phyloP scores from a whole-genome alignment of 30 jellyfish, hydroid and myxozoan species.

The Pelagia noctiluca region DNA sequence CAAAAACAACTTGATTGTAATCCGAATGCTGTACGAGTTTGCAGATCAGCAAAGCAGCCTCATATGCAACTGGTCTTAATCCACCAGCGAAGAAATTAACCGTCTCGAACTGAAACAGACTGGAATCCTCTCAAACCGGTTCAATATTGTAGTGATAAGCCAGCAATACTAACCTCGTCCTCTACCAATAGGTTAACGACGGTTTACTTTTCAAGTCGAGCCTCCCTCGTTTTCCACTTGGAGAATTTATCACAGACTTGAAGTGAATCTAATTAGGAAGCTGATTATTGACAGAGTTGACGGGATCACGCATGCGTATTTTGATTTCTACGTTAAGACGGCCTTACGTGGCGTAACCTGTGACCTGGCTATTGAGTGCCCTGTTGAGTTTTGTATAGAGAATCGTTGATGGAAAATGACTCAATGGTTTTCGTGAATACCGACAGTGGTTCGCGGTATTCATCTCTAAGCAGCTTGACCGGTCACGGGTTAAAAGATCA shows the following conservation, averaged over 20 bases:
- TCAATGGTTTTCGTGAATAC: conserved; percentile 63
- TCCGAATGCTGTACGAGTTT: background rate
- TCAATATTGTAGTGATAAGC: conserved; percentile 20
- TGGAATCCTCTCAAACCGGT: no score
- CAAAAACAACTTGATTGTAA: background rate
- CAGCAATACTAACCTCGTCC: conserved; percentile 29
- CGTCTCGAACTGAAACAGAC: no score
- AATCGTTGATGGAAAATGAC: conserved; percentile 75
- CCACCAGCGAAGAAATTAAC: conserved; percentile 74
- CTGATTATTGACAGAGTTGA: conserved; percentile 59
- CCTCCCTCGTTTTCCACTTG: conserved; percentile 19
- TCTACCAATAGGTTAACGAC: background rate
- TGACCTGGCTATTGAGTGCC: conserved; percentile 56
- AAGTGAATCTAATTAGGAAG: conserved; percentile 72
- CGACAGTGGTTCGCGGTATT: conserved; percentile 20
- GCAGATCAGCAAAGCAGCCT: conserved; percentile 20
- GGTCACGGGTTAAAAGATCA: conserved; percentile 58
- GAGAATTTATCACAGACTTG: conserved; percentile 59
- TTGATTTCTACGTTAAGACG: conserved; percentile 54
- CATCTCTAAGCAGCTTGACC: conserved; percentile 55
- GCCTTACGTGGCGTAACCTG: conserved; percentile 91
- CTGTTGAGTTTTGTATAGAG: conserved; percentile 49
- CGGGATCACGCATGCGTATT: conserved; percentile 84
- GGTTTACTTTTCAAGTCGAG: background rate
- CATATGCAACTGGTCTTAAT: conserved; percentile 52